Evolutionary conservation across 2,797 vertebrate genomes (phyloP).

Genomic region (Macrochelys suwanniensis): DNA sequence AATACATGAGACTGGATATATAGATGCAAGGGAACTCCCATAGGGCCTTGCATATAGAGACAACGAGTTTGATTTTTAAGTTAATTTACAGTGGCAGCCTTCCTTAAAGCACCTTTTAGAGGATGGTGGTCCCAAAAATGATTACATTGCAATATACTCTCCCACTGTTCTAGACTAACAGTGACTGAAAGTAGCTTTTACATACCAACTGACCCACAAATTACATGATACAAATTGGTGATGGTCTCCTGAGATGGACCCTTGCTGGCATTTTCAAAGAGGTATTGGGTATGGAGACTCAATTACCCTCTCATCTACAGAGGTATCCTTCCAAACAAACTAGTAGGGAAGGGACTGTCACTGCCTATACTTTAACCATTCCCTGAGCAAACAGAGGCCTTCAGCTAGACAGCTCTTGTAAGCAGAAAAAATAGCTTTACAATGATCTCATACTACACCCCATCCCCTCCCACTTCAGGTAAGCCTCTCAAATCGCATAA

Average conservation of each 20-base stretch:
- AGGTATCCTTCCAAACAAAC: background rate
- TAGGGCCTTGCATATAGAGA: rapidly evolving
- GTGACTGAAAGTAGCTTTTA: background rate
- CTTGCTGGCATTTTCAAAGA: background rate
- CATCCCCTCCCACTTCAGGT: background rate
- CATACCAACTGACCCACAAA: background rate
- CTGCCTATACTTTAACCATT: too few species aligned
- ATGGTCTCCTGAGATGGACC: background rate
- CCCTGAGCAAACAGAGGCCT: background rate
- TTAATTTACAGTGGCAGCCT: background rate
- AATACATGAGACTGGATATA: background rate
- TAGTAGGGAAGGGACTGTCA: background rate
- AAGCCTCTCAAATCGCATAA: background rate
- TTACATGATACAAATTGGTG: background rate
- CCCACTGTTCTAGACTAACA: background rate
- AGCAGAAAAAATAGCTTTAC: background rate
- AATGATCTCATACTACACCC: background rate
- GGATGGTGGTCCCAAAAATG: background rate
- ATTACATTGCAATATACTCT: background rate
- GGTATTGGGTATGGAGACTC: background rate
- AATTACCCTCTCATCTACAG: background rate
- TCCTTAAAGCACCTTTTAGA: background rate
- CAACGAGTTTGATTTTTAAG: rapidly evolving
- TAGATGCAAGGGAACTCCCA: background rate
- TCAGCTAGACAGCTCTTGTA: background rate